phyloP scores from a whole-genome alignment of 2,113 vertebrate genomes.

The Mugil cephalus region DNA sequence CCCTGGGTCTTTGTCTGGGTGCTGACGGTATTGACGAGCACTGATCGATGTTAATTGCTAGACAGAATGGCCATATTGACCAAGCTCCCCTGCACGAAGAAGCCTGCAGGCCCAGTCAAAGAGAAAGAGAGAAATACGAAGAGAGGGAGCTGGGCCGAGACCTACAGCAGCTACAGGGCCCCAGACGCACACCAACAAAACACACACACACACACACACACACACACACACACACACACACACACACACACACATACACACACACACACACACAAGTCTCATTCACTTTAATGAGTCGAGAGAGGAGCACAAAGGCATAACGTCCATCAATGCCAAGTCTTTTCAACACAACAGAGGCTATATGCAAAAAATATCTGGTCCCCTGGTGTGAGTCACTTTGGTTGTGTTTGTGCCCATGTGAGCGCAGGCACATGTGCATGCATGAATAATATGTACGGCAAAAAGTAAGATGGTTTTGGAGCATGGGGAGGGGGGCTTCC shows the following conservation, averaged over 20 bases:
- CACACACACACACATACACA: slow-evolving; percentile 50
- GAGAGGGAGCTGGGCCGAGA: slow-evolving; percentile 51
- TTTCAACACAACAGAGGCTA: slow-evolving; percentile 68
- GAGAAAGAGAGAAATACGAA: slow-evolving; percentile 52
- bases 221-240: slow-evolving; percentile 42
- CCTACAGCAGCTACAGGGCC: slow-evolving; percentile 61
- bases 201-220: slow-evolving; percentile 44
- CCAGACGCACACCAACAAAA: slow-evolving; percentile 51
- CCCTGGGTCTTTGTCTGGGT: slow-evolving; percentile 84
- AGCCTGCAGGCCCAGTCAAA: slow-evolving; percentile 76
- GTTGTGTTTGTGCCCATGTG: slow-evolving; percentile 37
- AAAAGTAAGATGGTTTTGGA: slow-evolving; percentile 11
- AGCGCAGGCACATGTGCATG: slow-evolving; percentile 23
- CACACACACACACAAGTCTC: slow-evolving; percentile 48
- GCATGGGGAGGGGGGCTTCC: slow-evolving; percentile 9
- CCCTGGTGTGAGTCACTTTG: slow-evolving; percentile 42
- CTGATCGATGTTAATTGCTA: slow-evolving; percentile 88
- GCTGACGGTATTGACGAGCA: slow-evolving; percentile 82
- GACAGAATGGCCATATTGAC: slow-evolving; percentile 87
- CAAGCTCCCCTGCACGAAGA: slow-evolving; percentile 72
- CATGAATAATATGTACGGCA: slow-evolving; percentile 28
- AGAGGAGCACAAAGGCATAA: slow-evolving; percentile 75
- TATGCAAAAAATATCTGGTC: slow-evolving; percentile 61
- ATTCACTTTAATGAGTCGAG: slow-evolving; percentile 78
- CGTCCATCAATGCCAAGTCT: slow-evolving; percentile 79